These are phyloP conservation scores for Hoplostethus mediterraneus DNA, from an alignment of 2,797 vertebrate genomes.

Conservation along the genomic window DNA sequence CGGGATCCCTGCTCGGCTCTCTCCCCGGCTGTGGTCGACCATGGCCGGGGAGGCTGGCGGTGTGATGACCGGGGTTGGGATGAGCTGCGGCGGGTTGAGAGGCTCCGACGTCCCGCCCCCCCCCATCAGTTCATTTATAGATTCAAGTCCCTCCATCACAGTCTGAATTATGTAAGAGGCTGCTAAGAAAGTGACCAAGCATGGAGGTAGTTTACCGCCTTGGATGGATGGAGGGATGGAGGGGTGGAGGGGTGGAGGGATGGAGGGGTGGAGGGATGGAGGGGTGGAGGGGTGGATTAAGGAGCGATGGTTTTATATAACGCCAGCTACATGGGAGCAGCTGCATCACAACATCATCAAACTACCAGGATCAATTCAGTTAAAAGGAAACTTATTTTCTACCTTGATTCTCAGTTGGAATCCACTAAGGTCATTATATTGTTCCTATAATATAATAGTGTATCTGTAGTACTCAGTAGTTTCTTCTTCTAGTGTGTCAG, in stretches of 20 bases:
- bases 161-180: conserved; percentile 50
- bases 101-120: neutral
- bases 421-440: too few species aligned
- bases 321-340: neutral
- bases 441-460: too few species aligned
- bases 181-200: neutral
- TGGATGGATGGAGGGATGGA: neutral
- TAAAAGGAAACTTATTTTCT: too few species aligned
- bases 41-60: conserved; percentile 13
- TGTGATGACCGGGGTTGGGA: conserved; percentile 22
- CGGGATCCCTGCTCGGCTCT: neutral
- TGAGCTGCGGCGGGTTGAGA: conserved; percentile 7
- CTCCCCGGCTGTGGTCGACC: conserved; percentile 7
- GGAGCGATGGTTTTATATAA: conserved; percentile 67
- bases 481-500: too few species aligned
- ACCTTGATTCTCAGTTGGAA: too few species aligned
- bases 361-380: neutral
- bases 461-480: too few species aligned
- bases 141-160: too few species aligned
- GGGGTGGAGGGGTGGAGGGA: neutral
- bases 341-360: conserved; percentile 38
- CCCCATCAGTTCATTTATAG: neutral
- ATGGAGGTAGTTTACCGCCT: neutral
- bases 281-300: conserved; percentile 39
- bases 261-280: neutral